Base-by-base conservation (phyloP, 2,888 invertebrate genomes). In the Vanessa cardui region DNA sequence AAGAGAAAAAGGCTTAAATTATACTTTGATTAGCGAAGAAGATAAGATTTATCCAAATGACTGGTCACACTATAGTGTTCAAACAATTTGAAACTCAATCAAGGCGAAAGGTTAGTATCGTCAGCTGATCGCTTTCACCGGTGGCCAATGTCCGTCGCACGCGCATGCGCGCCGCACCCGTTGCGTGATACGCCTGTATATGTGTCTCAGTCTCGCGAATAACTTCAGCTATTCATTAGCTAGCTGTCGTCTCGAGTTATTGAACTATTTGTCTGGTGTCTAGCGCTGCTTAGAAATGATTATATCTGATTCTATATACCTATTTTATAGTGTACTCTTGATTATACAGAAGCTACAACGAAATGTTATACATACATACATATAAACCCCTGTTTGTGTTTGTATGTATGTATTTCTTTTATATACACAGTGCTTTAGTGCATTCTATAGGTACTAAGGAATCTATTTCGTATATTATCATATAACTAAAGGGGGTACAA, bases 61-160 rank as follows among this genome's bases (percentile, higher is more conserved):
- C 21, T 56, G n/a, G 31, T 31, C 31, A 59, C 9, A 45, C 16
- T 20, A 26, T n/a, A 59, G 21, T 31, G 3, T 49, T 26, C 31
- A 33, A 26, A 59, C 39, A 60, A 20, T 50, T 15, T n/a, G 52
- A 54, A 7, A 31, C 39, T 54, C 60, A 64, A 64, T 64, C 64
- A 65, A 69, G 70, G 62, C 60, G 68, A 66, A 70, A 69, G 69
- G 72, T 73, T 71, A 73, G 68, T 68, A 69, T 59, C 20, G 66
- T 72, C 73, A 71, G 72, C 72, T 72, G 74, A 73, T 58, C 68
- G 72, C 72, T 72, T 74, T 72, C 74, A 65, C 74, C 75, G 47
- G 50, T 63, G 70, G 64, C 64, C 74, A 45, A 73, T 71, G 68
- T 70, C 68, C 72, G 69, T 63, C 69, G 69, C 15, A 47, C 68